Conservation (phyloP, 2,113 vertebrate genomes). For the Aramus guarauna region DNA sequence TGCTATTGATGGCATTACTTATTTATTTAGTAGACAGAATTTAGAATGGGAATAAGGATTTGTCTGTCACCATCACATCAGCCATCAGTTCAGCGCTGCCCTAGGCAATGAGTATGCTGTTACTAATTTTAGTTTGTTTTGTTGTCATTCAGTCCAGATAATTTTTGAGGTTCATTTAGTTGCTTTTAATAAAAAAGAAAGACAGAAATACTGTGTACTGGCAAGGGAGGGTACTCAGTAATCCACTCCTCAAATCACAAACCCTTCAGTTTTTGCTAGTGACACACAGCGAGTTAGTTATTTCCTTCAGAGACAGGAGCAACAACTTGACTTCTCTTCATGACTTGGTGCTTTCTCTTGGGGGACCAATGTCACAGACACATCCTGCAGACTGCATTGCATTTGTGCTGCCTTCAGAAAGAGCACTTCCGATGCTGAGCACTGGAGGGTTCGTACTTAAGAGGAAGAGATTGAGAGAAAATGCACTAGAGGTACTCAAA, state of each 20-base stretch:
- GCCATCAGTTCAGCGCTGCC: slow-evolving; percentile 26
- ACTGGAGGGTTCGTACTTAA: neutral
- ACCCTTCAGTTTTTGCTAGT: neutral
- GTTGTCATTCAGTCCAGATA: slow-evolving; percentile 52
- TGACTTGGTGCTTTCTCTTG: slow-evolving; percentile 6
- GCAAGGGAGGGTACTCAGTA: neutral
- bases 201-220: slow-evolving; percentile 5
- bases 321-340: neutral
- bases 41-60: slow-evolving; percentile 64
- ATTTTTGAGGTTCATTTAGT: slow-evolving; percentile 63
- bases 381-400: neutral
- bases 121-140: slow-evolving; percentile 65
- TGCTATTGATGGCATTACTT: slow-evolving; percentile 53
- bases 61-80: slow-evolving; percentile 68
- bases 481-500: neutral
- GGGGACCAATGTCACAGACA: neutral
- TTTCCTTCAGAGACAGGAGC: neutral
- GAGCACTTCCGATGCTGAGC: neutral
- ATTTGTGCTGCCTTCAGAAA: neutral
- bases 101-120: slow-evolving; percentile 55
- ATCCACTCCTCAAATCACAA: neutral
- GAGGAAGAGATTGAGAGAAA: neutral
- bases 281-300: neutral
- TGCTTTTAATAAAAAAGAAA: slow-evolving; percentile 36
- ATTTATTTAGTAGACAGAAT: slow-evolving; percentile 64